Evolutionary conservation across 2,888 invertebrate species (phyloP), one percentile per base, ranked within the genome.

Genomic region (Rotaria macrura): DNA sequence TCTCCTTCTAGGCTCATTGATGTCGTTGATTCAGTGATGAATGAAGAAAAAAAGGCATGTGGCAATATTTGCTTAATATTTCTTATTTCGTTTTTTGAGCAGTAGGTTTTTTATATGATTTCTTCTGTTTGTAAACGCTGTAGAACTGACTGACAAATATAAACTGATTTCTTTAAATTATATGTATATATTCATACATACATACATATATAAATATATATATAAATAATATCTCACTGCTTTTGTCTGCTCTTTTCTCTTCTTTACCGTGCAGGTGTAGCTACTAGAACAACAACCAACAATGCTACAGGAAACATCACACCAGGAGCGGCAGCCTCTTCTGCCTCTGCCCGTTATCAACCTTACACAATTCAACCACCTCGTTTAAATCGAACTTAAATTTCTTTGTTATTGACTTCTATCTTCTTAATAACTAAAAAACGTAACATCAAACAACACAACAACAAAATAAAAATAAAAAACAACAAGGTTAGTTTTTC

Each of bases 301-400:
- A 65, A 65, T 65, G 29, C 29, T 65, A 17, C 65, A 34, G 65
- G 65, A 65, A 65, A 65, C 65, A 7, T 34, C 65, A 65, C 65
- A 65, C 20, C 34, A 65, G 65, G 65, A 65, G 20, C 65, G 17
- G 65, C 79, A 43, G 79, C 79, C 43, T 43, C 79, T 79, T 79
- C 65, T 65, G 14, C 25, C 29, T 65, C 79, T n/a, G 79, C 79
- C n/a, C 79, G 79, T 43, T 79, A 79, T 79, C 79, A 79, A 79
- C 79, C 79, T 40, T 79, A 79, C 43, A 40, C 79, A 43, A 79
- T 43, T 25, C 43, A 43, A 43, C 12, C 79, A 43, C 79, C 40
- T 43, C 79, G 79, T 43, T n/a, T 43, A 25, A 79, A 79, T 79
- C 79, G 79, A 43, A 79, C 40, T n/a, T 79, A 79, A 79, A 79